Conservation (phyloP, 2,113 vertebrate genomes). For the Acrocephalus kingi region DNA sequence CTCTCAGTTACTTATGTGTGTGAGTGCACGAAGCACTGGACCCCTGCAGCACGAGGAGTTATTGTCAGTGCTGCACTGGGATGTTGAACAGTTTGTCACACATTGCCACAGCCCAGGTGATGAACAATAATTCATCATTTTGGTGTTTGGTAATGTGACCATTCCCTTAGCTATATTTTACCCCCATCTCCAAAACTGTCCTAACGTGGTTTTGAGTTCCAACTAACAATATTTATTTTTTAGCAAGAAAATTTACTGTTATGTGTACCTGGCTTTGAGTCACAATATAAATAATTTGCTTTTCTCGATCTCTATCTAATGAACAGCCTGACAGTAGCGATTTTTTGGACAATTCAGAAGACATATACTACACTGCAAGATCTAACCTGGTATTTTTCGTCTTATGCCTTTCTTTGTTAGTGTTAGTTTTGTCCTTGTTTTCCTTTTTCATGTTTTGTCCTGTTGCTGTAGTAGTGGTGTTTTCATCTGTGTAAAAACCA, state of each 20-base stretch:
- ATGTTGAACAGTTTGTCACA: neutral
- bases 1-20: neutral
- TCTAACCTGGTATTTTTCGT: constrained; percentile 94
- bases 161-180: neutral
- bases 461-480: constrained; percentile 2
- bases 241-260: constrained; percentile 60
- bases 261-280: constrained; percentile 64
- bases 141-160: neutral
- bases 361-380: constrained; percentile 99
- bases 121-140: neutral
- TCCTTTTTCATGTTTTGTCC: constrained; percentile 46
- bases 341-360: constrained; percentile 98
- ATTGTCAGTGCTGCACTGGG: neutral
- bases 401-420: constrained; percentile 78
- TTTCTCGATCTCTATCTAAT: constrained; percentile 91
- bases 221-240: constrained; percentile 27
- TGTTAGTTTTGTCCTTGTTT: constrained; percentile 69
- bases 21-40: neutral
- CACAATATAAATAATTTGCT: constrained; percentile 86
- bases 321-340: constrained; percentile 94
- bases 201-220: constrained; percentile 42
- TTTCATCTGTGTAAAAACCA: neutral
- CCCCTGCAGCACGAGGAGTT: neutral
- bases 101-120: neutral
- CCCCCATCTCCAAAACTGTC: neutral